Evolutionary conservation across 2,113 vertebrate genomes (phyloP).

Genomic region (Canis aureus): DNA sequence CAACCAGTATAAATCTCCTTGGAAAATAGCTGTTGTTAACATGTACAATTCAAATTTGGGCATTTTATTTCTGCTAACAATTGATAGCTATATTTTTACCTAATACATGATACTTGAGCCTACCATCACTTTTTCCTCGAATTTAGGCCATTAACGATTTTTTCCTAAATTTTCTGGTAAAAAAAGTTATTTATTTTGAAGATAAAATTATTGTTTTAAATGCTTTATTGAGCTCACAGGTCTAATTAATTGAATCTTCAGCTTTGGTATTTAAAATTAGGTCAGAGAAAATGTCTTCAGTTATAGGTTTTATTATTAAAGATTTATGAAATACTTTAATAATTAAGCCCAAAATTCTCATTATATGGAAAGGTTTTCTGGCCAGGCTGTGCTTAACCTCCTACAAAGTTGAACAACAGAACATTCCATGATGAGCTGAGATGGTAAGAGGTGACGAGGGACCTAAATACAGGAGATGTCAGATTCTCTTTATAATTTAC

Average conservation of each 20-base stretch:
- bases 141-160: background rate
- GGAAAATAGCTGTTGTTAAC: too few species aligned
- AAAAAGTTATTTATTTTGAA: background rate
- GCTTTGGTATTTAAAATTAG: background rate
- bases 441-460: background rate
- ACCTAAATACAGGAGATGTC: background rate
- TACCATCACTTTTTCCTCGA: background rate
- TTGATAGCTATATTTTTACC: too few species aligned
- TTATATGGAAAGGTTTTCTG: background rate
- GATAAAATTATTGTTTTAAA: background rate
- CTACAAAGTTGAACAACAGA: background rate
- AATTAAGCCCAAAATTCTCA: background rate
- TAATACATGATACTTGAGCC: background rate
- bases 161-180: slow-evolving; percentile 30
- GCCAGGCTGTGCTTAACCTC: background rate
- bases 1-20: too few species aligned
- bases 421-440: background rate
- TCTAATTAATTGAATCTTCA: background rate
- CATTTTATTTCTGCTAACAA: too few species aligned
- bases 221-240: background rate
- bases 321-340: background rate
- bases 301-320: background rate
- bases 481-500: slow-evolving; percentile 53
- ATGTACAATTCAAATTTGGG: too few species aligned
- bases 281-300: background rate